These are phyloP conservation scores for Platypus cylindrus DNA, from an alignment of 2,888 invertebrate genomes.

Conservation along the genomic window DNA sequence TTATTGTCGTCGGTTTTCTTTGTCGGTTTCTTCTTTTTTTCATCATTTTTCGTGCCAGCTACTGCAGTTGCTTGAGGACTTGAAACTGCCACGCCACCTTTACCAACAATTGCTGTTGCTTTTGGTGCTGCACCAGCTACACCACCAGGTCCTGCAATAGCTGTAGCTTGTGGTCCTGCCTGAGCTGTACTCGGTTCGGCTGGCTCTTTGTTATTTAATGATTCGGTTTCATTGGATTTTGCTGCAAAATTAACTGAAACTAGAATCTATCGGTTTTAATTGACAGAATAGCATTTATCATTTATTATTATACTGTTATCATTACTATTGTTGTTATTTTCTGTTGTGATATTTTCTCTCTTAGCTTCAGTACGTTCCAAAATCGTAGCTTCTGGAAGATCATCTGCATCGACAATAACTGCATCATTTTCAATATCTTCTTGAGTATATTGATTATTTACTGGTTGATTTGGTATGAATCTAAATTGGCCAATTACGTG, in stretches of 20 bases:
- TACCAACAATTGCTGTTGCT: constrained; percentile 39
- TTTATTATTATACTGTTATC: no score
- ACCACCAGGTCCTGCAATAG: constrained; percentile 39
- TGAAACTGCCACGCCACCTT: constrained; percentile 37
- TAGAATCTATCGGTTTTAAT: no score
- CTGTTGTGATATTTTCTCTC: no score
- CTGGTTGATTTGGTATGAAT: constrained; percentile 14
- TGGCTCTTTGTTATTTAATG: no score
- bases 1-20: constrained; percentile 20
- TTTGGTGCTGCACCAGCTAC: constrained; percentile 38
- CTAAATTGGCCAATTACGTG: constrained; percentile 17
- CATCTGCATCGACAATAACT: constrained; percentile 35
- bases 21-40: constrained; percentile 10
- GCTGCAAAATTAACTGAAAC: no score
- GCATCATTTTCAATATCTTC: constrained; percentile 40
- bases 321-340: no score
- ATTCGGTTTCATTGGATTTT: no score
- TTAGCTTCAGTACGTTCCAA: no score
- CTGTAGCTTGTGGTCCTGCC: constrained; percentile 38
- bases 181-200: constrained; percentile 35
- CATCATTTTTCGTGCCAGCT: constrained; percentile 31
- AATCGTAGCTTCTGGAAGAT: no score
- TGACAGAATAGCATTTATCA: no score
- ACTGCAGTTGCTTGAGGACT: constrained; percentile 41
- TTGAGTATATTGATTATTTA: constrained; percentile 21